A percentile compares a stretch with the other conserved stretches of the same genome.
phyloP scores from a whole-genome alignment of 2,797 vertebrate genomes.

The Spinibarbus caldwelli region DNA sequence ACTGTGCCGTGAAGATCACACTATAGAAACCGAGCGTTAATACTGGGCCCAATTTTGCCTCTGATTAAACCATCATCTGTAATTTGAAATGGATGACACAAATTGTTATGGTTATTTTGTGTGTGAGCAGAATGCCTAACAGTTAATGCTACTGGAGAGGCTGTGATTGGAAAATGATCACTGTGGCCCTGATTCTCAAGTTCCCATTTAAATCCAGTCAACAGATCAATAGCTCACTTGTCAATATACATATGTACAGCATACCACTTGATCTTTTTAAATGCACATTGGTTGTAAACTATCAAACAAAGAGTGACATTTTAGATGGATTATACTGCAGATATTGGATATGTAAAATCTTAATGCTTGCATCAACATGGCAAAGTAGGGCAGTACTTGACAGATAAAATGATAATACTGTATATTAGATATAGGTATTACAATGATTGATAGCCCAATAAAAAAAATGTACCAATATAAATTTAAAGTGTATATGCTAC shows the following conservation, averaged over 20 bases:
- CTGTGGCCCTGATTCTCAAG: constrained; percentile 47
- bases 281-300: neutral
- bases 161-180: constrained; percentile 66
- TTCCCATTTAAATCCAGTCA: constrained; percentile 49
- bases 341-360: neutral
- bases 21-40: constrained; percentile 69
- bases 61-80: constrained; percentile 84
- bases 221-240: constrained; percentile 48
- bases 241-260: constrained; percentile 27
- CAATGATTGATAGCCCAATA: neutral
- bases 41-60: constrained; percentile 73
- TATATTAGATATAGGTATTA: neutral
- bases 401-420: neutral
- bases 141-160: constrained; percentile 60
- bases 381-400: neutral
- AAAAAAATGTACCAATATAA: neutral
- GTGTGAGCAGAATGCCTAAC: constrained; percentile 58
- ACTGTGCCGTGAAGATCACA: constrained; percentile 77
- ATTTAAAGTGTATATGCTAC: neutral
- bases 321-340: neutral
- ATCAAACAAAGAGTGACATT: neutral
- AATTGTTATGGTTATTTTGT: constrained; percentile 73
- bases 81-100: constrained; percentile 75
- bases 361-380: neutral
- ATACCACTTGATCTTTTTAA: neutral